phyloP scores from a whole-genome alignment of 2,888 invertebrate species.

The Yponomeuta plumbellus region DNA sequence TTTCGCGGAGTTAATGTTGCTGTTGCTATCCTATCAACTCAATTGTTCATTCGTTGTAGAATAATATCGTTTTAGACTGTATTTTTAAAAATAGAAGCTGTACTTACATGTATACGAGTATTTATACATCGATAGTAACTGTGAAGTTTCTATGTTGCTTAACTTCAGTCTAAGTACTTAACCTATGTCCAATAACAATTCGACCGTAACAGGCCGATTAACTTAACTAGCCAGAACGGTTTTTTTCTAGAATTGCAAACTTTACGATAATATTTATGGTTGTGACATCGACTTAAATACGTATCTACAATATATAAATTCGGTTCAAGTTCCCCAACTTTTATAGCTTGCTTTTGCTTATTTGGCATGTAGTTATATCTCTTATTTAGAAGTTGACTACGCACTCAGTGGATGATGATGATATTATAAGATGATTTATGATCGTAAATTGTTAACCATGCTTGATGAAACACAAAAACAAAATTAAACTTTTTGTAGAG shows the following conservation, averaged over 20 bases:
- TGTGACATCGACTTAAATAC: slow-evolving; percentile 10
- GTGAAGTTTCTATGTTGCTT: neutral
- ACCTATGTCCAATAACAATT: slow-evolving; percentile 5
- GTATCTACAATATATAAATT: neutral
- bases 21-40: no score
- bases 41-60: no score
- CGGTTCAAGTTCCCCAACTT: neutral
- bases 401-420: neutral
- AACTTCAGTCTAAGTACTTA: neutral
- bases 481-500: neutral
- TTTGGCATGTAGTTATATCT: no score
- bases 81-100: neutral
- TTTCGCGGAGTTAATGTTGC: no score
- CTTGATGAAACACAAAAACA: neutral
- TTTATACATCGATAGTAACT: neutral
- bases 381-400: neutral
- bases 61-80: neutral
- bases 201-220: slow-evolving; percentile 13
- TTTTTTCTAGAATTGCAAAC: neutral
- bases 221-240: neutral
- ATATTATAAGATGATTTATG: neutral
- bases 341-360: no score
- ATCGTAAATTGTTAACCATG: no score
- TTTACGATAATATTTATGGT: neutral
- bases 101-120: neutral